phyloP scores from a whole-genome alignment of 2,113 vertebrate genomes.

The Motacilla tschutschensis region DNA sequence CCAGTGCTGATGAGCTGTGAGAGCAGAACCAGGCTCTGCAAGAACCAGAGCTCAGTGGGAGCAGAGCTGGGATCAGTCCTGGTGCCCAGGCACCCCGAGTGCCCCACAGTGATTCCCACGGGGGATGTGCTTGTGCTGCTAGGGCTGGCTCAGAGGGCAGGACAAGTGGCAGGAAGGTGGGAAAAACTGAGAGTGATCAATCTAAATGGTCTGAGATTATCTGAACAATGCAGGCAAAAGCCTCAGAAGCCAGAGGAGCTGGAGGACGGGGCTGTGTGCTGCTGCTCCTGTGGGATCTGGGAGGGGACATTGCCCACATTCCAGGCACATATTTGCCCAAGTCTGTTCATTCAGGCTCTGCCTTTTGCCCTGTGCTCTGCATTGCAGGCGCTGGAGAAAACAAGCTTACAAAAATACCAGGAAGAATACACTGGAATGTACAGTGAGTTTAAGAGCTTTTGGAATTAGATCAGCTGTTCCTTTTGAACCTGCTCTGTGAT shows the following conservation, averaged over 20 bases:
- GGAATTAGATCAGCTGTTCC: constrained; percentile 60
- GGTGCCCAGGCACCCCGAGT: not conserved
- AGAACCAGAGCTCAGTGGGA: not conserved
- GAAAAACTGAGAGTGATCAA: not conserved
- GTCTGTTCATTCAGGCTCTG: constrained; percentile 27
- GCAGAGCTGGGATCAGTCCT: not conserved
- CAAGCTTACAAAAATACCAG: constrained; percentile 37
- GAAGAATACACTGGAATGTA: constrained; percentile 52
- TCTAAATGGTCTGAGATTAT: not conserved
- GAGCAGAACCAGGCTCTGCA: not conserved
- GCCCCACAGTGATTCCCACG: not conserved
- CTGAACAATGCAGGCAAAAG: not conserved
- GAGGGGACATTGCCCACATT: constrained; percentile 22
- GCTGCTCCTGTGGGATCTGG: not conserved
- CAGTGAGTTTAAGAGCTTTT: constrained; percentile 52
- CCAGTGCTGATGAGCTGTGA: not conserved
- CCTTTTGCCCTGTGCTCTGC: constrained; percentile 18
- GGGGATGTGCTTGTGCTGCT: rapidly evolving
- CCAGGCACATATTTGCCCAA: constrained; percentile 1
- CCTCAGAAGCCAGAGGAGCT: not conserved
- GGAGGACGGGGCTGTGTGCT: not conserved
- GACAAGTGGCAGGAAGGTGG: not conserved
- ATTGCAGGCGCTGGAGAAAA: constrained; percentile 9
- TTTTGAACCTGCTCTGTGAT: constrained; percentile 61
- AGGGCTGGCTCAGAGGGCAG: not conserved